These are phyloP conservation scores for Pelochelys cantorii DNA, from an alignment of 2,797 vertebrate species.

Conservation along the genomic window DNA sequence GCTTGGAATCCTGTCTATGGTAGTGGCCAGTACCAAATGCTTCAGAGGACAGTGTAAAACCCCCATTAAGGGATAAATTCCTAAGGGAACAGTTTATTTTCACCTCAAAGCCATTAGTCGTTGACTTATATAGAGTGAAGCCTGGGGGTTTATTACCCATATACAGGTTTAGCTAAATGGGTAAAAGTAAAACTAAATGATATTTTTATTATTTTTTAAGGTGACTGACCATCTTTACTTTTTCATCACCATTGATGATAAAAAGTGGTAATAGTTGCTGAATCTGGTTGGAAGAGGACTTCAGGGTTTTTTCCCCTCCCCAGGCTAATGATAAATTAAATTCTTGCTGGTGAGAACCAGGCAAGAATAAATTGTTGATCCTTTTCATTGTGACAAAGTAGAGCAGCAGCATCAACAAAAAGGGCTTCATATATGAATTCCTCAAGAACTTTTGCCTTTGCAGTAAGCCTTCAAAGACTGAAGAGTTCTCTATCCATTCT, in stretches of 20 bases:
- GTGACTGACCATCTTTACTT: not conserved
- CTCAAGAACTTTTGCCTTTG: not conserved
- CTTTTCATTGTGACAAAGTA: not conserved
- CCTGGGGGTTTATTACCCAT: not conserved
- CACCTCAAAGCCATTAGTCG: fast-evolving
- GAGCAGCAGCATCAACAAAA: not conserved
- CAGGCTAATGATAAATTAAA: not conserved
- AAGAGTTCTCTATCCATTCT: not conserved
- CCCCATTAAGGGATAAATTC: not conserved
- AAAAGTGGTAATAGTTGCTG: not conserved
- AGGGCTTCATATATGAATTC: not conserved
- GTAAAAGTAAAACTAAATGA: constrained; percentile 23
- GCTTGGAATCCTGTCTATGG: not conserved
- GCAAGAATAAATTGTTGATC: not conserved
- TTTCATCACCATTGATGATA: not conserved
- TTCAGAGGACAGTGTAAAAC: not conserved
- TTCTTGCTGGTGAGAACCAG: not conserved
- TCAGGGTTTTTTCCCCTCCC: not conserved
- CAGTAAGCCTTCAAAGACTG: not conserved
- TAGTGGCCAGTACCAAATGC: not conserved
- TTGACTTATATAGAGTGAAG: not conserved
- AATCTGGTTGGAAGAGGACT: not conserved
- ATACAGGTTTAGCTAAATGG: not conserved
- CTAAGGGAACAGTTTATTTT: not conserved
- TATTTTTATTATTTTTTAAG: not conserved